phyloP scores from a whole-genome alignment of 2,113 vertebrate genomes.

The Aegithalos caudatus region DNA sequence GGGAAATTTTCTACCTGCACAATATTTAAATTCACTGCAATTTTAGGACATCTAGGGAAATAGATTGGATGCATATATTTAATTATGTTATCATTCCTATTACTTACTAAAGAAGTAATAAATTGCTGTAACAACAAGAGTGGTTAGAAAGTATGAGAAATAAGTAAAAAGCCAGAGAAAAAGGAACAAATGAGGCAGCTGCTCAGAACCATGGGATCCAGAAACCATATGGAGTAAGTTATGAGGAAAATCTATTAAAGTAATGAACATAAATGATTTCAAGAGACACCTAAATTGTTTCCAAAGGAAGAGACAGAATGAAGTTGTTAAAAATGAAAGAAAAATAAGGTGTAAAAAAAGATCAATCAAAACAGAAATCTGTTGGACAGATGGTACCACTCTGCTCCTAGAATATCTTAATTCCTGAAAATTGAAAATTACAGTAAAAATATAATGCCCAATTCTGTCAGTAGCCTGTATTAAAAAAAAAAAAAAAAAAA shows the following conservation, averaged over 20 bases:
- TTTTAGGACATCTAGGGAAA: not conserved
- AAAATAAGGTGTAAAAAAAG: conserved; percentile 29
- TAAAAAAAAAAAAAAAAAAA: not conserved
- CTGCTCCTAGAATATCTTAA: not conserved
- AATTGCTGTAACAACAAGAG: not conserved
- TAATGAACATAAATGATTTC: conserved; percentile 22
- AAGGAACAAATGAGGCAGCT: conserved; percentile 4
- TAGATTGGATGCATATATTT: not conserved
- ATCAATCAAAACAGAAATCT: conserved; percentile 45
- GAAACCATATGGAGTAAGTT: conserved; percentile 61
- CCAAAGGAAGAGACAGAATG: not conserved
- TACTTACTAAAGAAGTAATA: not conserved
- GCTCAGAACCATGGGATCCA: not conserved
- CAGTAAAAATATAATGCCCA: not conserved
- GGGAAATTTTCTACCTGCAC: not conserved
- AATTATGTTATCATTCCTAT: not conserved
- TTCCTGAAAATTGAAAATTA: conserved; percentile 13
- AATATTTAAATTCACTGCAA: not conserved
- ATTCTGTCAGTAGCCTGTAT: not conserved
- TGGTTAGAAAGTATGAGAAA: not conserved
- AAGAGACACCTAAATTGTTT: conserved; percentile 53
- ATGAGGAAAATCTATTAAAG: not conserved
- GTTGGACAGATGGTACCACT: conserved; percentile 30
- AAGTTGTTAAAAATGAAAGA: conserved; percentile 21
- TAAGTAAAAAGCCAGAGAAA: not conserved